phyloP scores from a whole-genome alignment of 2,888 invertebrate genomes.

The Norana najaformis region DNA sequence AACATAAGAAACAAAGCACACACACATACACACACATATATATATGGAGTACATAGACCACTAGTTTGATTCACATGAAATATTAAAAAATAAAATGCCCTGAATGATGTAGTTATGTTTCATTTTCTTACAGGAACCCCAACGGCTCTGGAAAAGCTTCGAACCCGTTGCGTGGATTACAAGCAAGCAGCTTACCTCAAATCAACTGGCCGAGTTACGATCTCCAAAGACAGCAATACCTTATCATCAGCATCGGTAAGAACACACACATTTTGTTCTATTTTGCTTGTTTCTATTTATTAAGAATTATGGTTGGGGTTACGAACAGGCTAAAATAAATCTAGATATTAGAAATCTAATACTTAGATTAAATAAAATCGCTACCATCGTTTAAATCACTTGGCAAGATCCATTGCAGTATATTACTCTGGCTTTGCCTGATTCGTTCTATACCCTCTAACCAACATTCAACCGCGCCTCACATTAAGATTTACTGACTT shows the following conservation, averaged over 20 bases:
- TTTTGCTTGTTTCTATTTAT: neutral
- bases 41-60: too few species aligned
- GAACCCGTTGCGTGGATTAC: neutral
- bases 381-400: neutral
- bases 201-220: conserved; percentile 14
- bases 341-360: neutral
- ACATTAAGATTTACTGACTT: neutral
- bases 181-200: neutral
- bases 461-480: neutral
- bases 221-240: neutral
- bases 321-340: neutral
- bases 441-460: neutral
- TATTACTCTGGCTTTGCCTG: neutral
- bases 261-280: neutral
- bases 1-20: too few species aligned
- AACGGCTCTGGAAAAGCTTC: neutral
- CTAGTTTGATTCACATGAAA: neutral
- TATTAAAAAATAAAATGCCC: neutral
- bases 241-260: neutral
- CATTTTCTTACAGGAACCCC: conserved; percentile 5
- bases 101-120: neutral
- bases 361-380: neutral
- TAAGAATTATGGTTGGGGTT: neutral
- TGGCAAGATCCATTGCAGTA: neutral
- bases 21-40: too few species aligned